Conservation (phyloP, 1,140 invertebrate genomes). For the Drosophila prosaltans region DNA sequence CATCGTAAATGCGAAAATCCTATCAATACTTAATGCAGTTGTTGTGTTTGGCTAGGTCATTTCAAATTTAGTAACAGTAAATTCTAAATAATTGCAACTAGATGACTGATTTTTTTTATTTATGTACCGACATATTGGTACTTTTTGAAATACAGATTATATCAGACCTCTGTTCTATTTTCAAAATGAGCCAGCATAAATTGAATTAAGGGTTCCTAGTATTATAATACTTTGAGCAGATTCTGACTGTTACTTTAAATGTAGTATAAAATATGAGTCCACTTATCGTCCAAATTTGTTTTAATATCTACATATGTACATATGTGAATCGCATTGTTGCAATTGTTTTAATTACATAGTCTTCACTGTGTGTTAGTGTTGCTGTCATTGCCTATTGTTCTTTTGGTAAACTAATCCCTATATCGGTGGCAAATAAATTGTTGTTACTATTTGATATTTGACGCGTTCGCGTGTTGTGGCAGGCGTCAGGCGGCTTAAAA, state of each 20-base stretch:
- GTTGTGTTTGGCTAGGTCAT: slow-evolving; percentile 29
- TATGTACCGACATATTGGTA: too few species aligned
- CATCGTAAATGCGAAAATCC: slow-evolving; percentile 32
- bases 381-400: slow-evolving; percentile 14
- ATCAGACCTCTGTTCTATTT: not conserved
- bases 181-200: too few species aligned
- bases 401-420: slow-evolving; percentile 32
- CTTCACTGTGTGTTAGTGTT: slow-evolving; percentile 13
- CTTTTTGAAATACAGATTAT: too few species aligned
- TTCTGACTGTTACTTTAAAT: too few species aligned
- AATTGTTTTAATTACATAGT: slow-evolving; percentile 22
- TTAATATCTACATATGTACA: slow-evolving; percentile 19
- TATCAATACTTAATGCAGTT: slow-evolving; percentile 47
- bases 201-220: too few species aligned
- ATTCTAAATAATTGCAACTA: not conserved
- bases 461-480: slow-evolving; percentile 35
- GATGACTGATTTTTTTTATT: slow-evolving; percentile 5
- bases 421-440: slow-evolving; percentile 27
- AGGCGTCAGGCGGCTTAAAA: slow-evolving; percentile 11
- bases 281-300: too few species aligned
- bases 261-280: too few species aligned
- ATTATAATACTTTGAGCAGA: too few species aligned
- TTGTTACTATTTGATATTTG: slow-evolving; percentile 48
- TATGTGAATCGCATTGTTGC: not conserved
- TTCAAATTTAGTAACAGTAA: slow-evolving; percentile 1